Base-by-base conservation (phyloP, 2,797 vertebrate genomes). In the Phoxinus dragarum region DNA sequence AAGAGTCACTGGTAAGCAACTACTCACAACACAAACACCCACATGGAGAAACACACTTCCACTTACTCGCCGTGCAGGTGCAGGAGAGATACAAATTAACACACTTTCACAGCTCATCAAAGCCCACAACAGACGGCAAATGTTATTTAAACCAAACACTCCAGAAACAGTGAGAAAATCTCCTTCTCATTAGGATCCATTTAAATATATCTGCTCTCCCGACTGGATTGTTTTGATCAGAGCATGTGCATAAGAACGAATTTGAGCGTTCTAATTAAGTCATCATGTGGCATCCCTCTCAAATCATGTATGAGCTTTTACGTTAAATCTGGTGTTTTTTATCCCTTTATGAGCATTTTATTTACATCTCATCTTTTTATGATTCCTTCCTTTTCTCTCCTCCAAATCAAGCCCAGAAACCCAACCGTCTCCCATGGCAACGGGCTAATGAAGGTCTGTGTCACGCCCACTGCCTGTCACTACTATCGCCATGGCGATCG, bases 391-490 rank as follows among this genome's bases (percentile, higher is more conserved):
- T 91, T 82, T 23, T 19, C 59, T 88, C 79, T 88, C 79, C 89
- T 76, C 90, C 23, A 2, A 42, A 76, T 87, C 81, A 61, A 88
- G 82, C 54, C 40, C 84, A 81, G 69, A 85, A 85, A 85, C 69
- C 42, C 66, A 31, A 34, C 36, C 0, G 42, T 88, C 85, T 90
- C 89, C 90, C 87, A 69, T 93, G 92, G 93, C 93, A 93, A 92
- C 91, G 59, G 85, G 88, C 90, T 94, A 94, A 94, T 94, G 93
- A 89, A 88, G 88, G 91, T 90, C 93, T 92, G 90, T 90, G 71
- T 69, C 77, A 66, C 64, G 3, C 85, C 40, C 49, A 38, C 76
- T 72, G 84, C 81, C 78, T 84, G 82, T 82, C 84, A 86, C 69
- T 34, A 34, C 71, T 82, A 89, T 88, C 68, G 44, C 78, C 78